Percentiles rank a stretch among this genome's conserved stretches.
Conservation (phyloP, 2,888 invertebrate species). For the Agapostemon virescens region DNA sequence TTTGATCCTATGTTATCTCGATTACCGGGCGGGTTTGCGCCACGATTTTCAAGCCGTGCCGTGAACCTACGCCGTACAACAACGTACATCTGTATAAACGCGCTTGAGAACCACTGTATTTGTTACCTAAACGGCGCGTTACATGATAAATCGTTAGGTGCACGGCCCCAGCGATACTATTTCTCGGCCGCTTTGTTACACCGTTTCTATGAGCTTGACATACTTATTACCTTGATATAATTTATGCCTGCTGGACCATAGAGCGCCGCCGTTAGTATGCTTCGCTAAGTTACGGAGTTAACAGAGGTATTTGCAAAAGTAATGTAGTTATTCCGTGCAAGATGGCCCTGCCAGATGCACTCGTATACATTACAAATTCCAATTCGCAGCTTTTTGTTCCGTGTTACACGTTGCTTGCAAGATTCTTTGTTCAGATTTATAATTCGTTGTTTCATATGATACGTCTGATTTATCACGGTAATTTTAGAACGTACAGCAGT, state of each 20-base stretch:
- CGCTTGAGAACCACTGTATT: constrained; percentile 8
- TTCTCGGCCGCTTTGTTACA: not conserved
- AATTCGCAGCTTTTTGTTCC: not conserved
- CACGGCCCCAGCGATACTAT: constrained; percentile 28
- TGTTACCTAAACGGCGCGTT: constrained; percentile 17
- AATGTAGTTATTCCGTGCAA: not conserved
- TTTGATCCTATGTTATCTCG: constrained; percentile 66
- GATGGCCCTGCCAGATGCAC: not conserved
- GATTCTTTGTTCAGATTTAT: too few relatives aligned
- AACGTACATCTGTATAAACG: constrained; percentile 10
- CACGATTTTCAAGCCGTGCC: constrained; percentile 59
- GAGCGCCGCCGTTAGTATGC: not conserved
- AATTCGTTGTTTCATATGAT: too few relatives aligned
- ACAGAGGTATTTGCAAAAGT: not conserved
- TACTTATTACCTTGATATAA: constrained; percentile 15
- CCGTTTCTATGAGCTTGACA: not conserved
- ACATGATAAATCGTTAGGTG: constrained; percentile 31
- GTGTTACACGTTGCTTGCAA: not conserved
- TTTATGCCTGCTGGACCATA: not conserved
- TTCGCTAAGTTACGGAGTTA: not conserved
- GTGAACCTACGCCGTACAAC: constrained; percentile 17
- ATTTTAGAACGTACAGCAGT: too few relatives aligned
- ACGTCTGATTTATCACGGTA: too few relatives aligned
- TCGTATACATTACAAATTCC: not conserved
- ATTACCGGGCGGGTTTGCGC: constrained; percentile 54